Evolutionary conservation across 2,797 vertebrate genomes (phyloP).

Genomic region (Acridotheres tristis): DNA sequence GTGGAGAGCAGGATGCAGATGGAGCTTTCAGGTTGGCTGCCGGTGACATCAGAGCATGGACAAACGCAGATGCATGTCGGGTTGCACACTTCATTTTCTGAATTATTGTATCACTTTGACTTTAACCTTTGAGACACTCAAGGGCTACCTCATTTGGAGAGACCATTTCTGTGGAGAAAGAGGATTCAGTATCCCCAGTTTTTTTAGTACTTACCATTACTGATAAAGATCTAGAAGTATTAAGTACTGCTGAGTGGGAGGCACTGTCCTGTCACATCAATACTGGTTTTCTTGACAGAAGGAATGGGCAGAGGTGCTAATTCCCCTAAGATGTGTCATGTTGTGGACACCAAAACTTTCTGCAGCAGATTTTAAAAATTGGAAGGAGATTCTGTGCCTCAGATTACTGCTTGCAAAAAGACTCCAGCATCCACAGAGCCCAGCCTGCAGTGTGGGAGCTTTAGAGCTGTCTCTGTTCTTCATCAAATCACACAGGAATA

Average conservation of each 20-base stretch:
- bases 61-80: rapidly evolving
- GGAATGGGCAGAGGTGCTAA: neutral
- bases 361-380: neutral
- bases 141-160: neutral
- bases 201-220: neutral
- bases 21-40: slow-evolving; percentile 17
- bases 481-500: neutral
- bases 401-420: neutral
- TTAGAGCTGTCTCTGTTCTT: neutral
- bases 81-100: neutral
- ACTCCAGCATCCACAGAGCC: neutral
- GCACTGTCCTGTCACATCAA: neutral
- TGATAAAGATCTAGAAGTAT: neutral
- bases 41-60: neutral
- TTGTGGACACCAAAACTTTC: neutral
- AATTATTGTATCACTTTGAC: neutral
- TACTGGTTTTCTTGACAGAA: neutral
- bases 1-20: neutral
- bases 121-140: neutral
- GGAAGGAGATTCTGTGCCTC: neutral
- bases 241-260: neutral
- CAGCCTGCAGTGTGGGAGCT: neutral
- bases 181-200: neutral
- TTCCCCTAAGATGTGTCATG: neutral
- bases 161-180: neutral